phyloP scores from a whole-genome alignment of 35 echinoderm and acorn worm genomes.

The Ophioderma brevispina region DNA sequence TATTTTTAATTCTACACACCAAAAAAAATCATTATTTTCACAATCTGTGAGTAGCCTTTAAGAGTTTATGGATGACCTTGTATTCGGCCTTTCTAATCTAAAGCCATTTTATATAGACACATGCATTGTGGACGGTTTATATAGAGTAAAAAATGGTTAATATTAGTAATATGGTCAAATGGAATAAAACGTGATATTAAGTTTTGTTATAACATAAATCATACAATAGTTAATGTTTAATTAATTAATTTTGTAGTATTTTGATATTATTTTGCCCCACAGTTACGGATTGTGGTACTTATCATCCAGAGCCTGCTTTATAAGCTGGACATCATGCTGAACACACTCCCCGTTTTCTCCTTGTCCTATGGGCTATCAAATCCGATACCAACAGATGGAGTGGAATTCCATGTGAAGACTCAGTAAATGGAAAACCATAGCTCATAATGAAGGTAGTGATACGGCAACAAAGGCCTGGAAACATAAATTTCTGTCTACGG shows the following conservation, averaged over 20 bases:
- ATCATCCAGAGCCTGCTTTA: slow-evolving; percentile 53
- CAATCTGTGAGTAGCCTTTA: no score
- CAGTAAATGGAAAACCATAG: neutral
- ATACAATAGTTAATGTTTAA: neutral
- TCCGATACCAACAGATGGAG: slow-evolving; percentile 31
- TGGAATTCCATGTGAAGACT: slow-evolving; percentile 33
- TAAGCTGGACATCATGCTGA: slow-evolving; percentile 39
- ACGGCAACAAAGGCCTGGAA: no score
- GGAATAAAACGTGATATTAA: neutral
- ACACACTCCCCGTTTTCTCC: slow-evolving; percentile 72
- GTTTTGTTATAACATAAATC: neutral
- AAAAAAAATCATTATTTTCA: no score
- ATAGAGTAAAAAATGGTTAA: neutral
- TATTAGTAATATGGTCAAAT: neutral
- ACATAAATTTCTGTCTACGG: no score
- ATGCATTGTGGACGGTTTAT: no score
- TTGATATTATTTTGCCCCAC: neutral
- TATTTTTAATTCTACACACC: no score
- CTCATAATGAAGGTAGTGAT: neutral
- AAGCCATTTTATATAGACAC: no score
- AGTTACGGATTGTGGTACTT: slow-evolving; percentile 67
- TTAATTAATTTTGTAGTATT: neutral
- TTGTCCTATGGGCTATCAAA: slow-evolving; percentile 28
- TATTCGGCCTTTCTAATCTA: no score
- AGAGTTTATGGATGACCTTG: no score